Evolutionary conservation across 2,113 vertebrate genomes (phyloP), one percentile per base, ranked within the genome.

Genomic region (Petrocephalus microphthalmus): DNA sequence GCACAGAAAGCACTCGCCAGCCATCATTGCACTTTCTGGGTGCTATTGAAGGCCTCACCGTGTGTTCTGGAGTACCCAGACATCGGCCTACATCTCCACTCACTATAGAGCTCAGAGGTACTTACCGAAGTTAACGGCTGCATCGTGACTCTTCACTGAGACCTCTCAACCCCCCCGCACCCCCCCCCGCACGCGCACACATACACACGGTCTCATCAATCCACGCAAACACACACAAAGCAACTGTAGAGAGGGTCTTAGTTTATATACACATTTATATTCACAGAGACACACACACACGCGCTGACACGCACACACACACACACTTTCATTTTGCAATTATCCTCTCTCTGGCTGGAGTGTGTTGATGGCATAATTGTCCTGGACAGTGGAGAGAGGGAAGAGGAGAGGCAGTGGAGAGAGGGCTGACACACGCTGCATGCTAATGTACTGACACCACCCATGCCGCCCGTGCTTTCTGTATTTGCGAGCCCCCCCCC

Each of bases 361-460:
- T 94, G 95, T 94, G 95, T 96, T 94, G 95, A 96, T 95, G 95
- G 95, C 93, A 94, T 96, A 96, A 96, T 95, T 95, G 94, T 95
- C 94, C 92, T 94, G 95, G 94, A 95, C 94, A 95, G 93, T 93
- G 94, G 94, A 92, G 94, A 95, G 92, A 94, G 94, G 88, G 93
- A 93, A 93, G 91, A 93, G 94, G 93, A 93, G 92, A 93, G 92
- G 91, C 92, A 93, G 89, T 91, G 91, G 91, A 91, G 90, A 90
- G 89, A 91, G 87, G 7, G 91, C 94, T 93, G 92, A 92, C 95
- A 93, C 94, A 95, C 95, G 94, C 94, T 94, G 94, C 94, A 95
- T 95, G 95, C 93, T 95, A 95, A 96, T 95, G 94, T 91, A 92
- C 90, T 81, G 91, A 94, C 89, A 92, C 91, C 90, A 92, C 93